Percentiles rank a stretch among this genome's conserved stretches.
These are phyloP conservation scores for Euschistus heros DNA, from an alignment of 1,140 invertebrate species.

Conservation along the genomic window DNA sequence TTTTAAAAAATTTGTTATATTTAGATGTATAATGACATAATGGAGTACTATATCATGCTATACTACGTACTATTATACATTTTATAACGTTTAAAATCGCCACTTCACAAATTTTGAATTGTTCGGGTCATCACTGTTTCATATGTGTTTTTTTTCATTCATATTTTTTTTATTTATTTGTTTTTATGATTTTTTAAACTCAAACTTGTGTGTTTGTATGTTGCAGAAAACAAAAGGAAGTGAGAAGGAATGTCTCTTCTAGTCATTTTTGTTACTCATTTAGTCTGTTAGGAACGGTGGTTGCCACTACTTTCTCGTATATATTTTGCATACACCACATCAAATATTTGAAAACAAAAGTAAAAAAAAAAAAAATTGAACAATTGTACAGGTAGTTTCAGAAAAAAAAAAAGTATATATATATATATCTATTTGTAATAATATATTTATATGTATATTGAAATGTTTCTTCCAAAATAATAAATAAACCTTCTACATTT, in stretches of 20 bases:
- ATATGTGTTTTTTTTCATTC: too few species aligned
- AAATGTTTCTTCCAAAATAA: constrained; percentile 17
- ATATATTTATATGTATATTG: constrained; percentile 17
- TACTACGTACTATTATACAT: too few species aligned
- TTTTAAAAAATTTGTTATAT: too few species aligned
- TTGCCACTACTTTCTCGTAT: constrained; percentile 20
- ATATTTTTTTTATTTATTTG: too few species aligned
- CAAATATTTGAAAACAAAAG: constrained; percentile 3
- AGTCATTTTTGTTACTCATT: constrained; percentile 24
- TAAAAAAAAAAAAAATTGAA: constrained; percentile 1
- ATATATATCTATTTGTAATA: constrained; percentile 7
- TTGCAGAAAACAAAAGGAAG: neutral
- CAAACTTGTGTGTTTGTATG: too few species aligned
- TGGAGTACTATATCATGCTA: too few species aligned
- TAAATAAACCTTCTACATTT: constrained; percentile 15
- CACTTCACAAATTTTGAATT: too few species aligned
- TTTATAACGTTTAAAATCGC: too few species aligned
- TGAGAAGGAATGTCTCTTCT: constrained; percentile 16
- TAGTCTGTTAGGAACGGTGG: constrained; percentile 17
- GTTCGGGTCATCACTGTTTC: too few species aligned
- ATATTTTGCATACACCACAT: constrained; percentile 21
- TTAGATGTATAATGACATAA: too few species aligned
- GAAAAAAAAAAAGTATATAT: constrained; percentile 3
- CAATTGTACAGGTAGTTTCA: constrained; percentile 11
- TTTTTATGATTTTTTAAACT: too few species aligned